phyloP scores from a whole-genome alignment of 2,888 invertebrate species.

The Chorisops tibialis region DNA sequence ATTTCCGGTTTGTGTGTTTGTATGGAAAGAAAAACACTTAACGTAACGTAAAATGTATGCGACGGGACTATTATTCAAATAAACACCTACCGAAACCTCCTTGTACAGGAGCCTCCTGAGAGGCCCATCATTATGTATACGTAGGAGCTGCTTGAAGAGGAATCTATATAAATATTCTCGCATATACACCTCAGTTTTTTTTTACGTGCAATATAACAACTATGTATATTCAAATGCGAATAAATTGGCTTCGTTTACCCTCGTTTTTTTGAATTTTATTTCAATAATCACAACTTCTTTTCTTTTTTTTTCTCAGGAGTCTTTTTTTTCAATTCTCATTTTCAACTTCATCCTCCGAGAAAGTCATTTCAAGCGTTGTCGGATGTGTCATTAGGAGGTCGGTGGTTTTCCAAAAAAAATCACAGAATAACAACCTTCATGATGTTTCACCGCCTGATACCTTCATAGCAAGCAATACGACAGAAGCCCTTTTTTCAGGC shows the following conservation, averaged over 20 bases:
- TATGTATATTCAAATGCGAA: not conserved
- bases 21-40: constrained; percentile 7
- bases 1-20: constrained; percentile 12
- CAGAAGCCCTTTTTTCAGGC: too few relatives aligned
- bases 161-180: not conserved
- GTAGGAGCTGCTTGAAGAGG: not conserved
- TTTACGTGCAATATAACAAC: too few relatives aligned
- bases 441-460: too few relatives aligned
- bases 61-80: constrained; percentile 13
- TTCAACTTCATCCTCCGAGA: not conserved
- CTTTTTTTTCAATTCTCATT: too few relatives aligned
- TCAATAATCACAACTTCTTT: not conserved
- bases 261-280: not conserved
- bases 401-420: too few relatives aligned
- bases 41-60: constrained; percentile 14
- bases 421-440: too few relatives aligned
- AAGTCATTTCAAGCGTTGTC: too few relatives aligned
- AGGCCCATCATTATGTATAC: too few relatives aligned
- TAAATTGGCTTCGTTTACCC: constrained; percentile 9
- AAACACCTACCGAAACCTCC: constrained; percentile 1
- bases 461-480: too few relatives aligned
- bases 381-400: too few relatives aligned
- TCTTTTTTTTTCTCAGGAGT: not conserved
- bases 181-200: too few relatives aligned
- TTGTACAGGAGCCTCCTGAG: too few relatives aligned